Percentiles rank a stretch among this genome's conserved stretches.
These are phyloP conservation scores for Axis porcinus DNA, from an alignment of 2,113 vertebrate genomes.

Conservation along the genomic window DNA sequence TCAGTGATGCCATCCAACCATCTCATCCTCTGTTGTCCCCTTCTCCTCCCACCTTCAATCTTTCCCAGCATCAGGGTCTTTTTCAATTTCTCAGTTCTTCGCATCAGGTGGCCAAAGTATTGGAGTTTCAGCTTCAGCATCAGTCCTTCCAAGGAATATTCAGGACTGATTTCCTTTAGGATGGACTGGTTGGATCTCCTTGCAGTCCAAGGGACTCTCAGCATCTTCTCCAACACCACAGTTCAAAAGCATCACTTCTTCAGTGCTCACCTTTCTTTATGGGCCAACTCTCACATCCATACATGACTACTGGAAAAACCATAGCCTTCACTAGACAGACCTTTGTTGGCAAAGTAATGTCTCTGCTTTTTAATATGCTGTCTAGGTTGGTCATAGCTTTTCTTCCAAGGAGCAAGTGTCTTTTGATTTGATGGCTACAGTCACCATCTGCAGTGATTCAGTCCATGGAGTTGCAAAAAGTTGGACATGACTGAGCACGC, in stretches of 20 bases:
- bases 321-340: accelerated
- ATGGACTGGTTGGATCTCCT: background rate
- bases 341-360: background rate
- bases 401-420: background rate
- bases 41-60: background rate
- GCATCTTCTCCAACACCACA: background rate
- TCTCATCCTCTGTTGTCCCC: background rate
- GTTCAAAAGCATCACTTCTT: background rate
- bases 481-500: accelerated
- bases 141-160: background rate
- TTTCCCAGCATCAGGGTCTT: background rate
- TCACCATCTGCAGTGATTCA: background rate
- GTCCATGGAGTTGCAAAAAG: background rate
- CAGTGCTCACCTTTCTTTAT: background rate
- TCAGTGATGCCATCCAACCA: background rate
- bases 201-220: background rate
- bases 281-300: background rate
- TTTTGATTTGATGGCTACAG: background rate
- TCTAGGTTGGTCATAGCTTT: background rate
- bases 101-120: background rate
- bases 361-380: background rate
- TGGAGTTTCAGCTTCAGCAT: background rate
- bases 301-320: background rate
- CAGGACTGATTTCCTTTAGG: background rate
- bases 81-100: background rate